A percentile compares a stretch with the other conserved stretches of the same genome.
Evolutionary conservation across 2,797 vertebrate genomes (phyloP).

Genomic region (Acipenser transmontanus): DNA sequence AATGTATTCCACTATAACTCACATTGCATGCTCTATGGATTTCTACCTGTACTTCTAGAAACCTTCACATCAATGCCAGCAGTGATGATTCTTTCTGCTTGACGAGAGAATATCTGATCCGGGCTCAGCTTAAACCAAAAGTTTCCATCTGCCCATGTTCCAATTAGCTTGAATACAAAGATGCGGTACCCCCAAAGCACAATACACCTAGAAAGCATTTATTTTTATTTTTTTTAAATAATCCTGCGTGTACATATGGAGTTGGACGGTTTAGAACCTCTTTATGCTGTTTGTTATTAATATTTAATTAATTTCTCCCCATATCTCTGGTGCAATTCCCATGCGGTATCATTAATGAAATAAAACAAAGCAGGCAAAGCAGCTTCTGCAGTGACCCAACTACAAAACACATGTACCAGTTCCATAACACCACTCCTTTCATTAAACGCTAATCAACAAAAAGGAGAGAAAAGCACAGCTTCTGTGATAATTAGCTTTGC

Average conservation of each 20-base stretch:
- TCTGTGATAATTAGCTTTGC: no score
- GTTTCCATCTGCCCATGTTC: neutral
- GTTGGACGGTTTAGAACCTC: neutral
- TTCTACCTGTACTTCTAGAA: no score
- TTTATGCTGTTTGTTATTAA: slow-evolving; percentile 45
- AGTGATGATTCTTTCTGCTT: no score
- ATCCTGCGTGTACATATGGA: no score
- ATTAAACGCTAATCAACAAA: slow-evolving; percentile 36
- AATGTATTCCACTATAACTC: no score
- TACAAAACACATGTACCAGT: slow-evolving; percentile 57
- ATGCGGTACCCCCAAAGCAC: neutral
- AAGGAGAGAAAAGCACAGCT: slow-evolving; percentile 14
- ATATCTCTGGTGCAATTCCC: slow-evolving; percentile 52
- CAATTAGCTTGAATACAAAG: neutral
- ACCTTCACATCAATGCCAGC: no score
- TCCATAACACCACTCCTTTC: slow-evolving; percentile 15
- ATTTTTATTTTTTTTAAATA: no score
- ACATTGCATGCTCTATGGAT: no score
- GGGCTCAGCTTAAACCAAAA: no score
- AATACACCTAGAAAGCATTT: neutral
- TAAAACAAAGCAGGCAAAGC: slow-evolving; percentile 63
- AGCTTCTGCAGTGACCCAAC: slow-evolving; percentile 53
- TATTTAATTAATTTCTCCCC: slow-evolving; percentile 54
- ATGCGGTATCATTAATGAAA: slow-evolving; percentile 70
- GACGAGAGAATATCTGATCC: no score